Base-by-base conservation (phyloP, 1,140 invertebrate genomes). In the Cotesia chilonis region DNA sequence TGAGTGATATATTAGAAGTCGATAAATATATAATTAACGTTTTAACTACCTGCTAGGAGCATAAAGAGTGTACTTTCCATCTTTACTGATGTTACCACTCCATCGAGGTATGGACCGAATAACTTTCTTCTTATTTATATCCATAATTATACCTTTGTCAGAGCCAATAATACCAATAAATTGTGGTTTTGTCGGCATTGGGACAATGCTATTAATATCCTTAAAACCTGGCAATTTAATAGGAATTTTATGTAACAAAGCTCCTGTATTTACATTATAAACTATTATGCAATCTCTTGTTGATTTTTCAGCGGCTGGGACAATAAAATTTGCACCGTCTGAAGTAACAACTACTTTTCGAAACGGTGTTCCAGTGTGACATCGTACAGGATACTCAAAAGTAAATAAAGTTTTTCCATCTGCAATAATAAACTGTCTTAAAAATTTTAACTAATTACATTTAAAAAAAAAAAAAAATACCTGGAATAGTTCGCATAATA, bases 21-120 rank as follows among this genome's bases (percentile, higher is more conserved):
- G 36, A 55, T 20, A 35, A 65, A 68, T 41, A 57, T 65, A 10
- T 60, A 6, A 51, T 59, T 75, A 9, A 41, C 1, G 9, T 41
- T 47, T 10, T 47, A 28, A 28, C 28, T 81, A 91, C 90, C 90
- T 88, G 61, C 92, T 91, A 0, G 97, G 97, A 0, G 97, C 97
- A 81, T 95, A 97, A 0, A 99, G 88, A 0, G 97, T 98, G 71
- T 92, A 93, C 83, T 95, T 95, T n/a, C 95, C 94, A 85, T 96
- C 94, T 75, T 90, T 89, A 0, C 94, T 95, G 68, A 94, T 93
- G 70, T 90, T 92, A 28, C 94, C 94, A 74, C 92, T 92, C 94
- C 94, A 96, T 81, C 94, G 94, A 0, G 92, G 91, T 65, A 95
- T 89, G 20, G 90, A 92, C 78, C 94, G 89, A 57, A 94, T 87